phyloP scores from a whole-genome alignment of 2,888 invertebrate species.

The Cheilosia soror region DNA sequence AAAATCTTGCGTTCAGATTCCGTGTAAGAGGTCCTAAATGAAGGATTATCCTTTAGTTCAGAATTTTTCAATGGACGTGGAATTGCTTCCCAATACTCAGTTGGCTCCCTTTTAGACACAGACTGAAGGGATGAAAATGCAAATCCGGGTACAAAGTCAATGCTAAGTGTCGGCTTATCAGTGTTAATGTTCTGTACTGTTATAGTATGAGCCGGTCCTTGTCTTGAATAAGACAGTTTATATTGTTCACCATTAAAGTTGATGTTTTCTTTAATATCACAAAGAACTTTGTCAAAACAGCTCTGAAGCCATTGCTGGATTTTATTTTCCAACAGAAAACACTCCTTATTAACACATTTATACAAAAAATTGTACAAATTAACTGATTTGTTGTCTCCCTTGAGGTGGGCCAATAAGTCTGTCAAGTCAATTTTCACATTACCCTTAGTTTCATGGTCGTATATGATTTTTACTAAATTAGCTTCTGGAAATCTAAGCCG shows the following conservation, averaged over 20 bases:
- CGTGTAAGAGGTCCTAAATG: constrained; percentile 28
- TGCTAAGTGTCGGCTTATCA: background rate
- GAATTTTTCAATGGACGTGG: constrained; percentile 5
- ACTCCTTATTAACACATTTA: background rate
- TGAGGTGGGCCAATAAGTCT: background rate
- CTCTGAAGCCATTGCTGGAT: constrained; percentile 36
- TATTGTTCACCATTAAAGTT: background rate
- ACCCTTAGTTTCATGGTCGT: constrained; percentile 29
- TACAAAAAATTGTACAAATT: constrained; percentile 17
- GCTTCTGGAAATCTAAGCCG: constrained; percentile 12
- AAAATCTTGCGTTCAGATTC: constrained; percentile 23
- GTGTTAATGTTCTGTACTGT: background rate
- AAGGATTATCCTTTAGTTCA: background rate
- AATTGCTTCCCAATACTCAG: constrained; percentile 14
- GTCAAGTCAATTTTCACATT: constrained; percentile 41
- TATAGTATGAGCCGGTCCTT: constrained; percentile 38
- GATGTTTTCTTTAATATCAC: background rate
- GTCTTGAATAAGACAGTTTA: constrained; percentile 1
- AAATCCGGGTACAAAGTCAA: constrained; percentile 21
- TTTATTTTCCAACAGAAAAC: constrained; percentile 34
- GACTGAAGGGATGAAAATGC: background rate
- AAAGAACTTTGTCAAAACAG: background rate
- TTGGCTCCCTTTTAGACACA: background rate
- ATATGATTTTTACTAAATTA: background rate
- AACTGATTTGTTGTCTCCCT: background rate